Percentiles rank a stretch among this genome's conserved stretches.
These are phyloP conservation scores for Eristalis intricaria DNA, from an alignment of 2,888 invertebrate species.

Conservation along the genomic window DNA sequence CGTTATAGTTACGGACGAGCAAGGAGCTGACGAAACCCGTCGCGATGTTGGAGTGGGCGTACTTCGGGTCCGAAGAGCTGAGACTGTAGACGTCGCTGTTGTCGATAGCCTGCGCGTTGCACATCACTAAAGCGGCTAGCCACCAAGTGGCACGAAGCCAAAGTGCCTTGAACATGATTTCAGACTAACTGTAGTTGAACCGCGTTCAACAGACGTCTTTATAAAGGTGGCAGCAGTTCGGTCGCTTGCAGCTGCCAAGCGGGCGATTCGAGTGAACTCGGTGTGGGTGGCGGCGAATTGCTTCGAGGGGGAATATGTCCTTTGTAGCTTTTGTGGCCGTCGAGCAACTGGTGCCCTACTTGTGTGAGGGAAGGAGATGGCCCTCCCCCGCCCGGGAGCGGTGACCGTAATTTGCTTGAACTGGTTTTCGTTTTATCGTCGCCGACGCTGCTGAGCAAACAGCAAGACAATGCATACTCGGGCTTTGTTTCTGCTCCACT, in stretches of 20 bases:
- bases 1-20: neutral
- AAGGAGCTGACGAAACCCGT: constrained; percentile 17
- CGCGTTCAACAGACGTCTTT: neutral
- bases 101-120: neutral
- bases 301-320: constrained; percentile 5
- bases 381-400: constrained; percentile 5
- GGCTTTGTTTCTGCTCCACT: neutral
- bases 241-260: neutral
- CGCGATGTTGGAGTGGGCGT: neutral
- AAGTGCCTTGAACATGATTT: neutral
- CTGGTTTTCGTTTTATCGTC: neutral
- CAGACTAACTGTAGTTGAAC: neutral
- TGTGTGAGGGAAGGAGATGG: constrained; percentile 7
- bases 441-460: neutral
- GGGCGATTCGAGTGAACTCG: neutral
- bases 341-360: constrained; percentile 36
- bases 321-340: neutral
- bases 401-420: constrained; percentile 29
- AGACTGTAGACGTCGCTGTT: neutral
- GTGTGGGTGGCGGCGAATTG: too few relatives aligned
- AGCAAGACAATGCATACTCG: neutral
- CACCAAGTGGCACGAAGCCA: neutral
- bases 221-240: neutral
- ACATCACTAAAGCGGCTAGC: neutral
- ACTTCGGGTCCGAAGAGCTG: neutral